A percentile compares a stretch with the other conserved stretches of the same genome.
phyloP scores from a whole-genome alignment of 2,113 vertebrate genomes.

The Ceyx margarethae region DNA sequence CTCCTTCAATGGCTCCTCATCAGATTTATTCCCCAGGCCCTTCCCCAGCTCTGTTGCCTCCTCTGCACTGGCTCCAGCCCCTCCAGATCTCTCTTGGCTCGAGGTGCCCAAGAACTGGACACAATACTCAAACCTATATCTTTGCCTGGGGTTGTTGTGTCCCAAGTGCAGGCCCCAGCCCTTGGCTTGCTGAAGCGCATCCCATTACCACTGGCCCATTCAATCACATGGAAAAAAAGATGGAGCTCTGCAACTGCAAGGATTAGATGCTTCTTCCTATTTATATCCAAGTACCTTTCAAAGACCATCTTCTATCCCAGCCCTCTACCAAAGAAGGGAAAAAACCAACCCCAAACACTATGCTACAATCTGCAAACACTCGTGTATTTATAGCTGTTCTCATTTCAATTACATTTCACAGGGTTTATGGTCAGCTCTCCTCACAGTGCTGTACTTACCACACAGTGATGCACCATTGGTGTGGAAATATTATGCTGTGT shows the following conservation, averaged over 20 bases:
- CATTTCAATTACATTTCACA: not conserved
- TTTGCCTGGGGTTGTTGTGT: too few species aligned
- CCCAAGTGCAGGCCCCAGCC: too few species aligned
- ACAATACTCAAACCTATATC: too few species aligned
- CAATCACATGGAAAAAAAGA: not conserved
- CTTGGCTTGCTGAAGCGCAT: too few species aligned
- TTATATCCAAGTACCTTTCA: not conserved
- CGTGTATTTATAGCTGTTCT: not conserved
- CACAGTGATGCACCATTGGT: rapidly evolving
- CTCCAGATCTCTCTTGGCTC: too few species aligned
- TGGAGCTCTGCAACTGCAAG: not conserved
- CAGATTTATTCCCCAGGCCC: too few species aligned
- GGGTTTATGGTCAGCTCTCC: not conserved
- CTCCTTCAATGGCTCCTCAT: too few species aligned
- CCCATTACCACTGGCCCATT: not conserved
- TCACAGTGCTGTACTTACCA: not conserved
- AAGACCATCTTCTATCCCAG: not conserved
- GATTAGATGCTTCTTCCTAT: not conserved
- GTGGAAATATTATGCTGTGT: not conserved
- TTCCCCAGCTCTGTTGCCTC: too few species aligned
- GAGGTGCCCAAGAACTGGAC: too few species aligned
- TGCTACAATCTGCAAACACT: not conserved
- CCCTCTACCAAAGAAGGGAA: not conserved
- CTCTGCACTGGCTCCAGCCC: too few species aligned
- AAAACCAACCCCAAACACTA: not conserved